phyloP scores from a whole-genome alignment of 2,888 invertebrate genomes.

The Petrolisthes manimaculis region DNA sequence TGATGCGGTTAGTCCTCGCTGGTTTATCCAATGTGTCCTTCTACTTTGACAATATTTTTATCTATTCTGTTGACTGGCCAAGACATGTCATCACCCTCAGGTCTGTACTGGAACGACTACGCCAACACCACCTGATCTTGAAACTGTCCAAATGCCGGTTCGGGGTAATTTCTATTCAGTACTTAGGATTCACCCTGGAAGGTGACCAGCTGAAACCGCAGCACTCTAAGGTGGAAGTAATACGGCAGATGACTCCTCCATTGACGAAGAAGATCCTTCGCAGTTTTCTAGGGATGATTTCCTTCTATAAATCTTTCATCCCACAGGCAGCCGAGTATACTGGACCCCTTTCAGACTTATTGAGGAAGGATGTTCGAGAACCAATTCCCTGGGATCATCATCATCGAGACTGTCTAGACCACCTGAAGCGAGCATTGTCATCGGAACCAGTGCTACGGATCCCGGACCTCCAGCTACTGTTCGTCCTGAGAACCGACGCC shows the following conservation, averaged over 20 bases:
- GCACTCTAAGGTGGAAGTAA: not conserved
- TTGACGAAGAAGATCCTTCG: not conserved
- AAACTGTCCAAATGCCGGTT: not conserved
- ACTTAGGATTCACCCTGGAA: not conserved
- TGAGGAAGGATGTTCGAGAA: too few relatives aligned
- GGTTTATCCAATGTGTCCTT: slow-evolving; percentile 12
- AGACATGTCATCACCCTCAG: too few relatives aligned
- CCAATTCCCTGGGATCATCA: too few relatives aligned
- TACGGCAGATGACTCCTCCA: not conserved
- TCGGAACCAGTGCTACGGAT: too few relatives aligned
- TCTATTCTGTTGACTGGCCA: not conserved
- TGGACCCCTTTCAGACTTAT: too few relatives aligned
- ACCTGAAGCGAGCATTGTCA: too few relatives aligned
- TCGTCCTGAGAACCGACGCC: too few relatives aligned
- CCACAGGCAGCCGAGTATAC: too few relatives aligned
- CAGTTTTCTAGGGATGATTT: slow-evolving; percentile 24
- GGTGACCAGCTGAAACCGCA: slow-evolving; percentile 5
- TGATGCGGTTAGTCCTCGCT: slow-evolving; percentile 27
- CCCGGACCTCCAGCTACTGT: too few relatives aligned
- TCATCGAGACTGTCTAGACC: too few relatives aligned
- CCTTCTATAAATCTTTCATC: not conserved
- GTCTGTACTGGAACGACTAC: not conserved
- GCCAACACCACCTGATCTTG: not conserved
- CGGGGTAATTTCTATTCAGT: not conserved
- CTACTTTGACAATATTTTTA: not conserved